Percentiles rank a stretch among this genome's conserved stretches.
Evolutionary conservation across 1,140 invertebrate genomes (phyloP).

Genomic region (Ruditapes philippinarum): DNA sequence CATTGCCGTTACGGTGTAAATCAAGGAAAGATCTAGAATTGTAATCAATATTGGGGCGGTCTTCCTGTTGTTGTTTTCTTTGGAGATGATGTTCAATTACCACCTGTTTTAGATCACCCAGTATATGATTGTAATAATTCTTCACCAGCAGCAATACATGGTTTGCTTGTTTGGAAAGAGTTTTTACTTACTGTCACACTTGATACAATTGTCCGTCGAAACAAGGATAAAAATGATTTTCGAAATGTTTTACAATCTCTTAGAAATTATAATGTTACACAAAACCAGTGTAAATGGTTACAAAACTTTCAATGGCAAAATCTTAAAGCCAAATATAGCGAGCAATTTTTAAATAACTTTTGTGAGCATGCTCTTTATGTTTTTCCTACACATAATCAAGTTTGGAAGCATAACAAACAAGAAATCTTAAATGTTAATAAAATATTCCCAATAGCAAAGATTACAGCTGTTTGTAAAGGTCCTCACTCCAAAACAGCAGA

Average conservation of each 20-base stretch:
- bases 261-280: slow-evolving; percentile 16
- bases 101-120: slow-evolving; percentile 66
- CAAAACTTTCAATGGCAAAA: slow-evolving; percentile 61
- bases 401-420: slow-evolving; percentile 50
- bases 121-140: slow-evolving; percentile 62
- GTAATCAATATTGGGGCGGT: slow-evolving; percentile 66
- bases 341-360: not conserved
- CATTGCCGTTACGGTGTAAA: slow-evolving; percentile 53
- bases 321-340: slow-evolving; percentile 14
- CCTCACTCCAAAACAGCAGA: not conserved
- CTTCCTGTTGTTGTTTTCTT: slow-evolving; percentile 70
- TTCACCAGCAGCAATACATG: not conserved
- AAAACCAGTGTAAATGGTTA: slow-evolving; percentile 34
- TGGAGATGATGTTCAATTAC: slow-evolving; percentile 71
- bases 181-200: slow-evolving; percentile 36
- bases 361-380: not conserved
- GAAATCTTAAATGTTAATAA: slow-evolving; percentile 51
- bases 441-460: not conserved
- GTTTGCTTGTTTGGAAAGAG: slow-evolving; percentile 54
- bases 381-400: slow-evolving; percentile 40
- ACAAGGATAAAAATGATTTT: slow-evolving; percentile 26
- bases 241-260: slow-evolving; percentile 33
- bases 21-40: slow-evolving; percentile 25
- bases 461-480: not conserved
- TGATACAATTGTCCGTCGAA: slow-evolving; percentile 46